Evolutionary conservation across 92 coral and sea anemone species (phyloP).

Genomic region (Metridium senile): DNA sequence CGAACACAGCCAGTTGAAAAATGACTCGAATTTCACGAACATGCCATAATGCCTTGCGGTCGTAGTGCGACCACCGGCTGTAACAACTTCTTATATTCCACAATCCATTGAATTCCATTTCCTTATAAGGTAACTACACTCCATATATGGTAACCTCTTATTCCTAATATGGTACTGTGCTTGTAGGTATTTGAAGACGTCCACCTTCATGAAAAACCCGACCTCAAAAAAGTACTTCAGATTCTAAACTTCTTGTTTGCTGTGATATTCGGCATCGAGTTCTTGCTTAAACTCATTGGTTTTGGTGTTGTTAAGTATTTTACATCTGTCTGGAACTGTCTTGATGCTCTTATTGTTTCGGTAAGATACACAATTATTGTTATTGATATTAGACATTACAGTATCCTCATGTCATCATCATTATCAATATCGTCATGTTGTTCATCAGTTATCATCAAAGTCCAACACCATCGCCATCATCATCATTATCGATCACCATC

Average conservation of each 20-base stretch:
- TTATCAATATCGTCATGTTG: background rate
- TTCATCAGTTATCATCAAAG: too few species aligned
- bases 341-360: constrained; percentile 84
- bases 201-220: constrained; percentile 73
- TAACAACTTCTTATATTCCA: too few species aligned
- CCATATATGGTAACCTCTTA: background rate
- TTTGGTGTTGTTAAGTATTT: constrained; percentile 80
- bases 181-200: constrained; percentile 89
- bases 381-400: background rate
- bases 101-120: background rate
- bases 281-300: constrained; percentile 82
- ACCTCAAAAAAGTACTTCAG: constrained; percentile 56
- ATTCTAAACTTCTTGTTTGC: constrained; percentile 84
- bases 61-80: too few species aligned
- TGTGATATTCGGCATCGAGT: constrained; percentile 77
- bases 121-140: background rate
- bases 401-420: background rate
- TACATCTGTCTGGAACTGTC: constrained; percentile 93
- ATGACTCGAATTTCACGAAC: too few species aligned
- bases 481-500: too few species aligned
- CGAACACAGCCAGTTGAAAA: too few species aligned
- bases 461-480: too few species aligned
- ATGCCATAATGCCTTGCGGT: too few species aligned
- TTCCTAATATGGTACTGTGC: background rate
- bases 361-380: constrained; percentile 42